phyloP scores from a whole-genome alignment of 1,140 invertebrate species.

The Atta texana region DNA sequence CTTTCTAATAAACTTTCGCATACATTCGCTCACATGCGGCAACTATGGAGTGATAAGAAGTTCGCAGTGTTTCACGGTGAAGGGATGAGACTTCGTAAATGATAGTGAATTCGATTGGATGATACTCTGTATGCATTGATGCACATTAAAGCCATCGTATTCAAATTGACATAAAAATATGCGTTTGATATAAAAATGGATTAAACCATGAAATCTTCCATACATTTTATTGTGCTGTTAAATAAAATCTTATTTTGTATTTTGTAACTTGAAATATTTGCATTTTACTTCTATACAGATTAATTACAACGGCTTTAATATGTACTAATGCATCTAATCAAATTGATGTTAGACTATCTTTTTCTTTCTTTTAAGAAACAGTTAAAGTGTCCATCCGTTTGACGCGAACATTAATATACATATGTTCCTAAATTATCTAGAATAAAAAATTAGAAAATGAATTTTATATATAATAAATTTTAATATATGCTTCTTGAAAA shows the following conservation, averaged over 20 bases:
- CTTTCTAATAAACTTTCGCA: slow-evolving; percentile 75
- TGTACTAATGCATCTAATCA: no score
- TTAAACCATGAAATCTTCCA: no score
- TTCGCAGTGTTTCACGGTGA: slow-evolving; percentile 20
- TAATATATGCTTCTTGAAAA: neutral
- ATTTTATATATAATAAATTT: neutral
- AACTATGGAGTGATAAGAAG: slow-evolving; percentile 1
- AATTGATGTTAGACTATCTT: neutral
- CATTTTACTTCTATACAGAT: no score
- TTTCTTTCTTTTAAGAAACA: neutral
- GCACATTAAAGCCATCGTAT: no score
- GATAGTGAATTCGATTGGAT: no score
- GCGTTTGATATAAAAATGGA: no score
- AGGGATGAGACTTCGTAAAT: neutral
- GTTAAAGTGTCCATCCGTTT: neutral
- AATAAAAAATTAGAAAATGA: neutral
- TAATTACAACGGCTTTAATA: no score
- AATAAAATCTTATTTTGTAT: no score
- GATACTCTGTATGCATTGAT: no score
- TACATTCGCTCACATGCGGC: neutral
- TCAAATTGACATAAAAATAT: no score
- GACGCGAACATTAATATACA: neutral
- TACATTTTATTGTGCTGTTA: no score
- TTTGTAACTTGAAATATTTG: no score
- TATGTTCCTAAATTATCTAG: neutral